Conservation (phyloP, 2,888 invertebrate genomes). For the Harmothoe impar region DNA sequence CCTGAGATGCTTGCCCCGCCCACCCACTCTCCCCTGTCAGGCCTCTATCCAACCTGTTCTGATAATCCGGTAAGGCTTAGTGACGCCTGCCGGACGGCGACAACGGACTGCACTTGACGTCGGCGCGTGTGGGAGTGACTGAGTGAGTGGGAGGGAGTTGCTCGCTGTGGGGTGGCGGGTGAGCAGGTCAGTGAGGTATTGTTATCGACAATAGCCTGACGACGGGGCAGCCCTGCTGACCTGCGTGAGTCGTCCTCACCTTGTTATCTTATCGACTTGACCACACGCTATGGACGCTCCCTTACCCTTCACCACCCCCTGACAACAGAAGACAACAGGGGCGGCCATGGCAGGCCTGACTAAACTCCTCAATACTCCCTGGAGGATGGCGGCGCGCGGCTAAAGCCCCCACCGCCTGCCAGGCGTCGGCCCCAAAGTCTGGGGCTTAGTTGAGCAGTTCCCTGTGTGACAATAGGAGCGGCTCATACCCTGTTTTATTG, state of each 20-base stretch:
- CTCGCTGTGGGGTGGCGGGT: constrained; percentile 6
- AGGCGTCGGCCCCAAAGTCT: not conserved
- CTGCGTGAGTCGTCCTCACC: not conserved
- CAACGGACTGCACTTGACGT: constrained; percentile 30
- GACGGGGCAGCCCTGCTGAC: constrained; percentile 14
- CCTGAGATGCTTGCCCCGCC: not conserved
- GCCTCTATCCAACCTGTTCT: constrained; percentile 11
- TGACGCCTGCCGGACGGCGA: constrained; percentile 19
- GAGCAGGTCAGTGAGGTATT: not conserved
- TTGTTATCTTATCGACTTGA: constrained; percentile 52
- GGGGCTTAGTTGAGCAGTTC: constrained; percentile 16
- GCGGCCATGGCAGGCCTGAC: constrained; percentile 33
- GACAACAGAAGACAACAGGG: constrained; percentile 25
- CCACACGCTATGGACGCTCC: not conserved
- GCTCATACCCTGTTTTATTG: constrained; percentile 6
- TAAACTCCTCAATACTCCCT: constrained; percentile 1
- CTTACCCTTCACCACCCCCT: not conserved
- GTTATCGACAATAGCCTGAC: constrained; percentile 48
- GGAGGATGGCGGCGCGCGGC: not conserved
- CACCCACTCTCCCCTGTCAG: not conserved
- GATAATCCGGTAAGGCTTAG: constrained; percentile 30
- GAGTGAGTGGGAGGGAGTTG: not conserved
- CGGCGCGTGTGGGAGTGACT: not conserved
- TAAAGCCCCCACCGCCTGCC: constrained; percentile 15
- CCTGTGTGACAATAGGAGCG: constrained; percentile 17